Evolutionary conservation across 2,797 vertebrate genomes (phyloP), one percentile per base, ranked within the genome.

Genomic region (Neoniphon sammara): DNA sequence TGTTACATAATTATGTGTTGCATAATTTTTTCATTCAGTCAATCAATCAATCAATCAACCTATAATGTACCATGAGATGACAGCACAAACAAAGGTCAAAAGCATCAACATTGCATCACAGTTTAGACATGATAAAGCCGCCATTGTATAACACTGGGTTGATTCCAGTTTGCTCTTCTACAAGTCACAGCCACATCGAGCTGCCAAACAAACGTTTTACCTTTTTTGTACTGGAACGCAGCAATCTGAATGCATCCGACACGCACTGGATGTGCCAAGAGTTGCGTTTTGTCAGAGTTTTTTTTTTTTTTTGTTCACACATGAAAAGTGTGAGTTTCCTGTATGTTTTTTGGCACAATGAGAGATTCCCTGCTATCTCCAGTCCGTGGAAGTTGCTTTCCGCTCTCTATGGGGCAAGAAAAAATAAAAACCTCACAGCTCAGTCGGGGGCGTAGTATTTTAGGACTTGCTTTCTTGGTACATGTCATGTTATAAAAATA

Each of bases 381-480:
- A 87, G 75, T 88, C 82, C 85, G 80, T 21, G 12, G n/a, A 72
- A 20, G 21, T 34, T 52, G 61, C 46, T 1, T 1, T 56, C 49
- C 68, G 52, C 70, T 73, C 39, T 39, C 78, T 52, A 53, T 23
- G 25, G 67, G 72, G 58, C 57, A 15, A 17, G 53, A 53, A 3
- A 60, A 47, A 75, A 80, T n/a, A n/a, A n/a, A 70, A 44, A 60
- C 66, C 62, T 54, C 63, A 23, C 39, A 39, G 21, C 82, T 69
- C 78, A 56, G 69, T 54, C 21, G 39, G 77, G 62, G 57, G 62
- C 25, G 9, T 14, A 55, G 17, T 73, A 83, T 49, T 77, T 86
- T 67, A 69, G 46, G 64, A 62, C 23, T 59, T 42, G 12, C 14
- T 52, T 66, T 75, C 59, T 60, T 61, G 39, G 57, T 55, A 20